Percentiles rank a stretch among this genome's conserved stretches.
These are phyloP conservation scores for Eristalinus sepulchralis DNA, from an alignment of 2,888 invertebrate genomes.

Conservation along the genomic window DNA sequence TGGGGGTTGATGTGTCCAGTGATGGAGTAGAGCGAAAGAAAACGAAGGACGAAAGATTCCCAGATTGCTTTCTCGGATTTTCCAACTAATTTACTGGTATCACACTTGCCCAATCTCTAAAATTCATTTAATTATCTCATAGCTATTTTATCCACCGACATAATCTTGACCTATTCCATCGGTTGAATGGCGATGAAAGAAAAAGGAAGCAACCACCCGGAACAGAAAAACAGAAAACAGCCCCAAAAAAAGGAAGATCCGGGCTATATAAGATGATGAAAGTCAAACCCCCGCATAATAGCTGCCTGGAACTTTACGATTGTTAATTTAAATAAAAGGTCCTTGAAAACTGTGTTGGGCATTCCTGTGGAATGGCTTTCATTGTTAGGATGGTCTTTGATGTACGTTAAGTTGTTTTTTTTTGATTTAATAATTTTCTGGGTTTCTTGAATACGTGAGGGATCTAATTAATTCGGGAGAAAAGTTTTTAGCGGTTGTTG, in stretches of 20 bases:
- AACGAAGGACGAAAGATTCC: slow-evolving; percentile 9
- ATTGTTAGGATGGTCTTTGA: slow-evolving; percentile 38
- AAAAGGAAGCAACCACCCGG: slow-evolving; percentile 17
- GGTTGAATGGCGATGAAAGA: slow-evolving; percentile 24
- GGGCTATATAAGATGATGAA: slow-evolving; percentile 39
- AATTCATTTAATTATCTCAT: slow-evolving; percentile 48
- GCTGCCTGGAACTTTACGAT: slow-evolving; percentile 27
- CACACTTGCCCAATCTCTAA: slow-evolving; percentile 14
- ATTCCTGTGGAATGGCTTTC: slow-evolving; percentile 26
- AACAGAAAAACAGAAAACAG: slow-evolving; percentile 8
- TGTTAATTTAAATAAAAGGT: slow-evolving; percentile 53
- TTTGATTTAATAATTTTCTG: slow-evolving; percentile 16
- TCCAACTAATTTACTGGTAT: slow-evolving; percentile 30
- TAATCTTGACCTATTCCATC: slow-evolving; percentile 20
- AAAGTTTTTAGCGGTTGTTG: not conserved
- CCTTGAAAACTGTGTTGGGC: slow-evolving; percentile 28
- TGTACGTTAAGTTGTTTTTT: slow-evolving; percentile 10
- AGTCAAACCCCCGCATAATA: slow-evolving; percentile 46
- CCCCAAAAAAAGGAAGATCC: slow-evolving; percentile 12
- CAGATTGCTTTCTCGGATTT: slow-evolving; percentile 1
- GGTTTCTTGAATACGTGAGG: not conserved
- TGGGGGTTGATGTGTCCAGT: not conserved
- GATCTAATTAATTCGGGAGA: not conserved
- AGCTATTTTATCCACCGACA: slow-evolving; percentile 5
- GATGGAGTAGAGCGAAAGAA: not conserved